Evolutionary conservation across 2,797 vertebrate genomes (phyloP).

Genomic region (Siniperca obscura): DNA sequence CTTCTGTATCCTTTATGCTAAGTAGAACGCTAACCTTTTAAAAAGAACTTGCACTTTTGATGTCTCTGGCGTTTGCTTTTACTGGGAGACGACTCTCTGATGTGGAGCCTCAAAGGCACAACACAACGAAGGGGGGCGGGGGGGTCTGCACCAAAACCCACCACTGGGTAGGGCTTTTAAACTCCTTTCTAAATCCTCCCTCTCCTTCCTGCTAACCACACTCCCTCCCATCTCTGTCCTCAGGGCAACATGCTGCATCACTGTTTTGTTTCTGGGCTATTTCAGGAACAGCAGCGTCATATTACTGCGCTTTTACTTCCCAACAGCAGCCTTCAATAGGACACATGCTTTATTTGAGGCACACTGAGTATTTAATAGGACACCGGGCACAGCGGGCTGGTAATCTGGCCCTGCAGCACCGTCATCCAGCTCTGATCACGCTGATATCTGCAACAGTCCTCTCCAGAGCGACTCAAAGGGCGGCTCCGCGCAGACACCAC

Average conservation of each 20-base stretch:
- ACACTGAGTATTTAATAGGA: conserved; percentile 60
- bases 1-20: conserved; percentile 3
- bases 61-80: conserved; percentile 9
- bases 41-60: conserved; percentile 9
- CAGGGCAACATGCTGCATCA: conserved; percentile 44
- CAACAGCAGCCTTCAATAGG: conserved; percentile 63
- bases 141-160: conserved; percentile 22
- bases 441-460: conserved; percentile 50
- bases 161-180: conserved; percentile 7
- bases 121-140: background rate
- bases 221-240: conserved; percentile 36
- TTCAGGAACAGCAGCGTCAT: conserved; percentile 67
- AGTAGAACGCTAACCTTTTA: conserved; percentile 35
- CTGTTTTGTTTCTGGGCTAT: conserved; percentile 59
- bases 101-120: conserved; percentile 27
- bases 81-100: conserved; percentile 12
- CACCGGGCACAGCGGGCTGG: conserved; percentile 42
- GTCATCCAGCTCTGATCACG: conserved; percentile 45
- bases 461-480: conserved; percentile 29
- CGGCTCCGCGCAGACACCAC: conserved; percentile 34
- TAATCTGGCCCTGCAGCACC: conserved; percentile 63
- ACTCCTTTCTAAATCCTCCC: background rate
- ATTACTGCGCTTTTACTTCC: conserved; percentile 64
- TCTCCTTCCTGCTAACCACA: conserved; percentile 13
- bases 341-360: conserved; percentile 56